Conservation (phyloP, 2,113 vertebrate genomes). For the Mungos mungo region DNA sequence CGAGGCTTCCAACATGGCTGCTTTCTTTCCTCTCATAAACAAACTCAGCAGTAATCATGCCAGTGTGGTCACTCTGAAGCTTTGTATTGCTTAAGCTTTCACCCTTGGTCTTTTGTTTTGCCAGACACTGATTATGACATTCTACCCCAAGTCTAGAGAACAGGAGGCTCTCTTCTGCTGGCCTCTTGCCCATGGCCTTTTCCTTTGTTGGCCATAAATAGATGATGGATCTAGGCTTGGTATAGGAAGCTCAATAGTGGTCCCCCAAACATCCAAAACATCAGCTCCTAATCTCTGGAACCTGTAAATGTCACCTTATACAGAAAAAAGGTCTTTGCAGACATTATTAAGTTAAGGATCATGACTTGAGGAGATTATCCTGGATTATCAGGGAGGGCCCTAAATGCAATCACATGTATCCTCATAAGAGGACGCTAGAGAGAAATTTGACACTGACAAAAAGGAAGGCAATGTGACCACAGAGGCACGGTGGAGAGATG, state of each 20-base stretch:
- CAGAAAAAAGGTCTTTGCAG: background rate
- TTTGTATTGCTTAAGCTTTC: constrained; percentile 47
- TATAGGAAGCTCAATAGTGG: background rate
- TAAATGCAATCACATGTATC: background rate
- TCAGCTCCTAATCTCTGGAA: background rate
- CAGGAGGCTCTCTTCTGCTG: background rate
- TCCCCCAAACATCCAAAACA: background rate
- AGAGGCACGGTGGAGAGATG: background rate
- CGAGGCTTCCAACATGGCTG: constrained; percentile 55
- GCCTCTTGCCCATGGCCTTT: background rate
- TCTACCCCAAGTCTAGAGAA: constrained; percentile 27
- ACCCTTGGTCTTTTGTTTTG: background rate
- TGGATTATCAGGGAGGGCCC: background rate
- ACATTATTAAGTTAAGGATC: background rate
- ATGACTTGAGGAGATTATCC: background rate
- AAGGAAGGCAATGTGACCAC: background rate
- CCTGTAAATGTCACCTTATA: background rate
- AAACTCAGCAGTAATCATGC: constrained; percentile 37
- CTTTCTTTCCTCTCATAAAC: constrained; percentile 66
- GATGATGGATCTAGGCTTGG: background rate
- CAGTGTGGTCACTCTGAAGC: constrained; percentile 36
- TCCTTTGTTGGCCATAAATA: background rate
- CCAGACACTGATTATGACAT: constrained; percentile 35
- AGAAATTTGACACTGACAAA: background rate
- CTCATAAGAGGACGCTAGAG: background rate